Evolutionary conservation across 64 coral and sea anemone genomes (phyloP), one percentile per base, ranked within the genome.

Genomic region (Porites australiensis): DNA sequence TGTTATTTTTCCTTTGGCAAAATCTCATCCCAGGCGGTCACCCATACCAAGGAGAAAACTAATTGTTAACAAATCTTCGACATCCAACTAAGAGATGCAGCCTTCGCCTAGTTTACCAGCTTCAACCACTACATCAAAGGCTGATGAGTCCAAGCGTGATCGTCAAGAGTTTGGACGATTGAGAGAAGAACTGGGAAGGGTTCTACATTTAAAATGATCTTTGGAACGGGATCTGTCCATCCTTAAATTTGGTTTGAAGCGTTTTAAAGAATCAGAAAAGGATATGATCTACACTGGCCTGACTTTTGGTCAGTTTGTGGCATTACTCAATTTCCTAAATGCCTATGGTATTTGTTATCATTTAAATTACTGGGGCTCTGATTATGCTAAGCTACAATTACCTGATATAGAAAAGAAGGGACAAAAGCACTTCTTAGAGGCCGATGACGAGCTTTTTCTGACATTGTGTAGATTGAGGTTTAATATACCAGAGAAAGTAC

Each of bases 341-440:
- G 64, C 82, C 72, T 69, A 44, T 67, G 78, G 57, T 71, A 91
- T 87, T 89, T 77, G 77, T 15, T 14, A 80, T 52, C 82, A 23
- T 74, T 49, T 94, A 50, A 89, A 89, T 57, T 94, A 71, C 92
- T 94, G 92, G 92, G 86, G 87, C 58, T 90, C 93, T 71, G 82
- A 94, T 83, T 58, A 74, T 62, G 58, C 87, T 11, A 58, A 65
- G 49, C 18, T 72, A 64, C 77, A 89, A 72, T 52, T 76, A 44
- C 88, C 54, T 49, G 21, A 94, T 20, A 94, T 55, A 48, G 44
- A 76, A n/a, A 83, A 90, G 83, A 51, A 66, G 54, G 93, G 93
- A 77, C 75, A 80, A 65, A 94, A 90, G 58, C 54, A 87, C 21
- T 70, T 19, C 22, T 58, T 94, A 68, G 69, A 20, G 12, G 66